Percentiles rank a stretch among this genome's conserved stretches.
Conservation (phyloP, 2,888 invertebrate genomes). For the Hetaerina titia region DNA sequence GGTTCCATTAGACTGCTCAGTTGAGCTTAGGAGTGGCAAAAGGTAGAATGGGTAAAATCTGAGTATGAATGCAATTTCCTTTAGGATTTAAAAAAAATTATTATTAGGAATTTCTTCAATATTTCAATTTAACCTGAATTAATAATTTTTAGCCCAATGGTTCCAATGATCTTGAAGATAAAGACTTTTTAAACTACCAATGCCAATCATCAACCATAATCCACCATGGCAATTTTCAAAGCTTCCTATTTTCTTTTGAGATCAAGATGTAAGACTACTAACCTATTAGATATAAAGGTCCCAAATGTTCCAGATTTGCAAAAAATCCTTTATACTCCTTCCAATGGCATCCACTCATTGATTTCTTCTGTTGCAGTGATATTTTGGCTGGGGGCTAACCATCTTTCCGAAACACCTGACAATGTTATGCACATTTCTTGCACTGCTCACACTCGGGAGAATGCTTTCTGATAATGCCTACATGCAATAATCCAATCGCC, state of each 20-base stretch:
- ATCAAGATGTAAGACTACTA: conserved; percentile 49
- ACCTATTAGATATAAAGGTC: conserved; percentile 56
- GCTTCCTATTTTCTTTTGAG: conserved; percentile 41
- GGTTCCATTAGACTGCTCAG: conserved; percentile 53
- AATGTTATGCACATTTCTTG: background rate
- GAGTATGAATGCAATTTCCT: conserved; percentile 23
- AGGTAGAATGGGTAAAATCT: conserved; percentile 47
- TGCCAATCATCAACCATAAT: conserved; percentile 7
- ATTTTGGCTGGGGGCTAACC: conserved; percentile 56
- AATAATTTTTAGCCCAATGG: conserved; percentile 1
- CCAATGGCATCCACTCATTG: conserved; percentile 31
- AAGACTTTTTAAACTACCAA: conserved; percentile 9
- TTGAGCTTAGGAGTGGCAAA: conserved; percentile 50
- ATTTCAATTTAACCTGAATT: background rate
- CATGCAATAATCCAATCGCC: conserved; percentile 8
- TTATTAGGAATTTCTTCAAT: background rate
- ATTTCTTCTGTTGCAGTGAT: conserved; percentile 39
- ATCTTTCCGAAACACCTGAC: background rate
- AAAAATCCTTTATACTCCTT: conserved; percentile 28
- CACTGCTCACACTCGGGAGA: conserved; percentile 33
- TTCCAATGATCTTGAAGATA: conserved; percentile 7
- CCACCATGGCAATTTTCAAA: conserved; percentile 13
- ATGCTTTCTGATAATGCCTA: background rate
- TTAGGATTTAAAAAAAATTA: background rate
- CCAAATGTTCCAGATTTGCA: conserved; percentile 43